Base-by-base conservation (phyloP, 2,113 vertebrate genomes). In the Amphiprion percula region DNA sequence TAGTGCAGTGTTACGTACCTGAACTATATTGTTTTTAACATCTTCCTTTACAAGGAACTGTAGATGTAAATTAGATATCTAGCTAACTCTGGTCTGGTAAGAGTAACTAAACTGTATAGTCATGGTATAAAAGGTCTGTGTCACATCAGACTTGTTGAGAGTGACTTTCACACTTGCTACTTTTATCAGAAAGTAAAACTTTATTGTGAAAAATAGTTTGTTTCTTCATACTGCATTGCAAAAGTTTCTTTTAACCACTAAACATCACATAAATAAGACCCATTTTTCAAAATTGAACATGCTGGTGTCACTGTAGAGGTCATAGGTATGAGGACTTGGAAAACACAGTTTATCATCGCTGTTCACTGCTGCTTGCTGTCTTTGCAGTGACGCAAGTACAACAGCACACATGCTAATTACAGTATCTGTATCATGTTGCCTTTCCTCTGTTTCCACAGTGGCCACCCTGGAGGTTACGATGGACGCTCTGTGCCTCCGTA, bases 401-500 rank as follows among this genome's bases (percentile, higher is more conserved):
- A 39, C 62, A 14, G 33, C 10, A 26, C 21, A 12, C 21, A 67
- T 5, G 7, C 10, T 19, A 39, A 17, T n/a, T 10, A 37, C 4
- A 1, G 6, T 26, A 16, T 26, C 26, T 47, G 21, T 68, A 62
- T 82, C 21, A 5, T 66, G 9, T 54, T 41, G 23, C 11, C 17
- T 67, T 68, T 73, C 3, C 14, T 66, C 41, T 75, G 19, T 79
- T 16, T 66, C 68, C 67, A 73, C 93, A 97, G 96, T 82, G 96
- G 96, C 63, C 98, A 98, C 88, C 91, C 96, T 59, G 97, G 96
- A 86, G 95, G 96, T 81, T 99, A 97, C 47, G 97, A 99, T 74
- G 95, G 97, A 60, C 97, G 97, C 66, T 89, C 97, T 61, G 95
- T 97, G 41, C 96, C 97, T 69, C 95, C 97, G 2, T 99, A 97